A percentile compares a stretch with the other conserved stretches of the same genome.
These are phyloP conservation scores for Onychomys leucogaster DNA, from an alignment of 2,797 vertebrate genomes.

Conservation along the genomic window DNA sequence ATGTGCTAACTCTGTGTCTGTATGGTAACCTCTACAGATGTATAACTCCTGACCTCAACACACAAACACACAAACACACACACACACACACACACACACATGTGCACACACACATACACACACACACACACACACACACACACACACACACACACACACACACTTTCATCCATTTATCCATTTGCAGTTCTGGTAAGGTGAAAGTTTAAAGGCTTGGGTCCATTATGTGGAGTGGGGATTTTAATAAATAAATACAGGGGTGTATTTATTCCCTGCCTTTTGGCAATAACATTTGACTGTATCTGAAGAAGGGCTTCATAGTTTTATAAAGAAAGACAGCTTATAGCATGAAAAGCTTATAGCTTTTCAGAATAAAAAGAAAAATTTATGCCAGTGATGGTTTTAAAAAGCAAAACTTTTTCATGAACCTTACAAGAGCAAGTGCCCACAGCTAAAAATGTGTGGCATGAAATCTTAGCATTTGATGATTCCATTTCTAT, in stretches of 20 bases:
- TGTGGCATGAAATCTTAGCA: conserved; percentile 48
- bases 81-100: neutral
- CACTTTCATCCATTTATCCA: neutral
- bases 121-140: neutral
- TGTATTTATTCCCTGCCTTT: conserved; percentile 46
- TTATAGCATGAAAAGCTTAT: conserved; percentile 60
- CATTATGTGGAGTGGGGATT: conserved; percentile 34
- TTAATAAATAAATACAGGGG: neutral
- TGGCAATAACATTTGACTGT: conserved; percentile 68
- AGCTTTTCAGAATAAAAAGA: conserved; percentile 67
- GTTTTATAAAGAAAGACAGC: conserved; percentile 68
- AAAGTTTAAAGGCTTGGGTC: conserved; percentile 43
- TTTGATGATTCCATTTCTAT: conserved; percentile 61
- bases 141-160: neutral
- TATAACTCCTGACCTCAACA: neutral
- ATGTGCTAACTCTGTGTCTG: neutral
- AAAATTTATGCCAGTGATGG: conserved; percentile 46
- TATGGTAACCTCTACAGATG: neutral
- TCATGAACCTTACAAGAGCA: conserved; percentile 49
- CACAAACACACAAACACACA: neutral
- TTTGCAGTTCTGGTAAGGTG: neutral
- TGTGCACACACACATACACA: neutral
- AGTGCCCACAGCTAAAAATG: conserved; percentile 20
- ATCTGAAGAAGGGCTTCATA: conserved; percentile 44
- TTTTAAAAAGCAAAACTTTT: conserved; percentile 33